Evolutionary conservation across 2,797 vertebrate genomes (phyloP), one percentile per base, ranked within the genome.

Genomic region (Phrynocephalus vlangalii): DNA sequence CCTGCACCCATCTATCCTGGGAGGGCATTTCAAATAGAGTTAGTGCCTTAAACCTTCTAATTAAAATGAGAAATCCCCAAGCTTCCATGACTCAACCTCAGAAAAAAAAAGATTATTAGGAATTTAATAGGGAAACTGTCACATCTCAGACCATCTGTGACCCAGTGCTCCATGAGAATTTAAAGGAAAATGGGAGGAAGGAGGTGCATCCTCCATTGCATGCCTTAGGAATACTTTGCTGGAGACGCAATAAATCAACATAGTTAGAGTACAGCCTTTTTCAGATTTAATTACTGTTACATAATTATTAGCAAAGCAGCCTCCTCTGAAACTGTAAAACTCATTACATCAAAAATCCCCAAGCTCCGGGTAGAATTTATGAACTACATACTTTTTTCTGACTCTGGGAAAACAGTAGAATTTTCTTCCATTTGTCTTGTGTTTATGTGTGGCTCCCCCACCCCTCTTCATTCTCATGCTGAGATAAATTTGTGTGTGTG

Each of bases 41-140:
- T 98, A 97, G 97, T 97, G 98, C 97, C 98, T 98, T 98, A 99
- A 99, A 98, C 98, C 98, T 98, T 98, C 98, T 99, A 99, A 99
- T 99, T 99, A 99, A 99, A 99, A 98, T 97, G 97, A 98, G 97
- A 99, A 98, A 98, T 98, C 98, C 98, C 98, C 96, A 97, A 96
- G 97, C 97, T 97, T 98, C 96, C 96, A 97, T 96, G 96, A 97
- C 95, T 97, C 97, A 98, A 97, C 96, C 97, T 98, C 94, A 89
- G 97, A 2, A 44, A 33, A 33, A 18, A 18, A 18, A 7, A 98
- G 97, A 99, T 99, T 99, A 99, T 99, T 99, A 99, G 98, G 98
- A 99, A 98, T 99, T 99, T 99, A 99, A 99, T 99, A 98, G 98
- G 98, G 97, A 99, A 97, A 98, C 97, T 98, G 98, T 98, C 97